Conservation (phyloP, 1,140 invertebrate species). For the Drosophila ambigua region DNA sequence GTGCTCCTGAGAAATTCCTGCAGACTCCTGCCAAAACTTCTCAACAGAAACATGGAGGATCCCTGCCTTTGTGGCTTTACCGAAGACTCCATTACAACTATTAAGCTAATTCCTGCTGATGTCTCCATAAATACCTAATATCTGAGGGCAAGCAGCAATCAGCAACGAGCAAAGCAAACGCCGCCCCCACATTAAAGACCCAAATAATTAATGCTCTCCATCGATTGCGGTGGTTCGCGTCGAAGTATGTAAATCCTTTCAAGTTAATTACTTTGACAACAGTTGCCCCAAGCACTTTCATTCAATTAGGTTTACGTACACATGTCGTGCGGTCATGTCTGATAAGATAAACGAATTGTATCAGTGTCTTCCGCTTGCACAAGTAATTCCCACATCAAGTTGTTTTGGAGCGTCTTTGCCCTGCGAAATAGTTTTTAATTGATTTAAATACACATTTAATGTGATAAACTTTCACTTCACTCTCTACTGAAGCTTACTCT, state of each 20-base stretch:
- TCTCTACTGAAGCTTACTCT: too few species aligned
- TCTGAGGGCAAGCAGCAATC: slow-evolving; percentile 23
- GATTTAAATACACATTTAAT: too few species aligned
- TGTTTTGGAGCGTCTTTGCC: slow-evolving; percentile 9
- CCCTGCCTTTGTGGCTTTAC: slow-evolving; percentile 1
- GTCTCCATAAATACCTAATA: slow-evolving; percentile 39
- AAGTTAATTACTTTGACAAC: slow-evolving; percentile 46
- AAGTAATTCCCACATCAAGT: slow-evolving; percentile 31
- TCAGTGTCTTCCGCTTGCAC: slow-evolving; percentile 18
- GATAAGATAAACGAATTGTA: slow-evolving; percentile 32
- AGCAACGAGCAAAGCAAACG: background rate
- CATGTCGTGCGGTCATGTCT: slow-evolving; percentile 12
- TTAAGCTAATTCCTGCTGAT: slow-evolving; percentile 17
- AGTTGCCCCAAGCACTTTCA: slow-evolving; percentile 19
- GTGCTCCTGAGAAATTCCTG: slow-evolving; percentile 86
- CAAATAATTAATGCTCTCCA: slow-evolving; percentile 37
- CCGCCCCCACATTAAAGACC: slow-evolving; percentile 32
- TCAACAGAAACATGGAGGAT: slow-evolving; percentile 28
- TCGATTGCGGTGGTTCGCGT: slow-evolving; percentile 35
- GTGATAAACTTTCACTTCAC: too few species aligned
- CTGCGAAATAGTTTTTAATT: too few species aligned
- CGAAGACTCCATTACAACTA: slow-evolving; percentile 32
- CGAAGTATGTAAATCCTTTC: slow-evolving; percentile 27
- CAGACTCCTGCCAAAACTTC: slow-evolving; percentile 48
- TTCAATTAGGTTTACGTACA: slow-evolving; percentile 6